These are phyloP conservation scores for Drosophila testacea DNA, from an alignment of 2,888 invertebrate genomes.

Conservation along the genomic window DNA sequence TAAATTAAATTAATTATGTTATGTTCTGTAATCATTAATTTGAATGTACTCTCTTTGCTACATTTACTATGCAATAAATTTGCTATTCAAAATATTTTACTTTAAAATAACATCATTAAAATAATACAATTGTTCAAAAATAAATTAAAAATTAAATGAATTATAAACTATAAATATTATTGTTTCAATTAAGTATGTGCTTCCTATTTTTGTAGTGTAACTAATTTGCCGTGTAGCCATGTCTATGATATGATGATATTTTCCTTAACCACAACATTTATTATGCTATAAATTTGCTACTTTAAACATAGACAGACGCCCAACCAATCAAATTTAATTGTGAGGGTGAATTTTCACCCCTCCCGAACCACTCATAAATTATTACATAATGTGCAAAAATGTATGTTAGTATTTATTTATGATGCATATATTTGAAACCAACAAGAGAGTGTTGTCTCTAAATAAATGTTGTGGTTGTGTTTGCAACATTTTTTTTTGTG, in stretches of 20 bases:
- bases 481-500: background rate
- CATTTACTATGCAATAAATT: no score
- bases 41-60: no score
- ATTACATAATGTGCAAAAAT: constrained; percentile 16
- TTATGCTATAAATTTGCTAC: constrained; percentile 44
- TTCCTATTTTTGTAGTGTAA: constrained; percentile 5
- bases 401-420: constrained; percentile 20
- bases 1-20: background rate
- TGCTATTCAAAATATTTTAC: no score
- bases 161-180: background rate
- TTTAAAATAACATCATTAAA: no score
- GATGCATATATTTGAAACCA: constrained; percentile 1
- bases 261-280: constrained; percentile 35
- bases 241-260: constrained; percentile 23
- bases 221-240: constrained; percentile 9
- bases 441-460: background rate
- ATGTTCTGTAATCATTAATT: background rate
- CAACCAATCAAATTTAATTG: constrained; percentile 27
- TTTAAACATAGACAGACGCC: constrained; percentile 37
- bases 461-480: constrained; percentile 10
- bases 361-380: constrained; percentile 13
- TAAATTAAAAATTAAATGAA: background rate
- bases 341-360: constrained; percentile 1
- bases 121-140: no score
- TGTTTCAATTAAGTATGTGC: background rate